Evolutionary conservation across 2,113 vertebrate species (phyloP).

Genomic region (Anoura caudifer): DNA sequence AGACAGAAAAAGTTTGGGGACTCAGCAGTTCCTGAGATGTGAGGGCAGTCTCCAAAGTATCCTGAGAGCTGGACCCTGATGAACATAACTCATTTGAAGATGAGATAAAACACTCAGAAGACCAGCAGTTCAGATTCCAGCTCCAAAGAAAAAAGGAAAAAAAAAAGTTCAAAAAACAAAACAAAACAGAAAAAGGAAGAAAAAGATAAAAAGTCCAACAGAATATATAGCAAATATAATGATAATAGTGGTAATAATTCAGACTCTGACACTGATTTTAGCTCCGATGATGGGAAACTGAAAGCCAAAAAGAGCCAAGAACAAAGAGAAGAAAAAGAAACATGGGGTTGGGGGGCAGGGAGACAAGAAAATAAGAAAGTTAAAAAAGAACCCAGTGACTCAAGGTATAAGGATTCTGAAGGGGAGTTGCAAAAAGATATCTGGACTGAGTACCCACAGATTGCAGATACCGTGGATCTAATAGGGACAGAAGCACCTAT

Average conservation of each 20-base stretch:
- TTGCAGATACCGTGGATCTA: slow-evolving; percentile 79
- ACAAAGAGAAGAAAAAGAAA: slow-evolving; percentile 86
- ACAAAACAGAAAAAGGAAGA: slow-evolving; percentile 46
- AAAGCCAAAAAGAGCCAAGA: slow-evolving; percentile 90
- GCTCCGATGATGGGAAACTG: slow-evolving; percentile 84
- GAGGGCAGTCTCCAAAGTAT: slow-evolving; percentile 93
- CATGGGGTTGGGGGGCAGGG: slow-evolving; percentile 78
- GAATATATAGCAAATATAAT: slow-evolving; percentile 86
- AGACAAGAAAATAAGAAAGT: slow-evolving; percentile 87
- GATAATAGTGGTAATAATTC: slow-evolving; percentile 81
- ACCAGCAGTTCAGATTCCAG: slow-evolving; percentile 87
- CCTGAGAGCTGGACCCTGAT: slow-evolving; percentile 92
- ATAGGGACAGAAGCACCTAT: slow-evolving; percentile 95
- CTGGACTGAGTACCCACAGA: slow-evolving; percentile 88
- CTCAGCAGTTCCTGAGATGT: slow-evolving; percentile 91
- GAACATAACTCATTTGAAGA: slow-evolving; percentile 91
- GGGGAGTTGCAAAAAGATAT: slow-evolving; percentile 77
- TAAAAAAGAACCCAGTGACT: slow-evolving; percentile 86
- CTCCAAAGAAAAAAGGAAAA: slow-evolving; percentile 82
- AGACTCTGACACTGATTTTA: slow-evolving; percentile 82
- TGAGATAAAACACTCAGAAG: slow-evolving; percentile 73
- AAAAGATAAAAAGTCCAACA: slow-evolving; percentile 88
- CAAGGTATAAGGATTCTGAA: slow-evolving; percentile 85
- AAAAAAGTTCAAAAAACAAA: slow-evolving; percentile 27
- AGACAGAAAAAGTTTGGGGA: slow-evolving; percentile 92